phyloP scores from a whole-genome alignment of 2,113 vertebrate species.

The Colius striatus region DNA sequence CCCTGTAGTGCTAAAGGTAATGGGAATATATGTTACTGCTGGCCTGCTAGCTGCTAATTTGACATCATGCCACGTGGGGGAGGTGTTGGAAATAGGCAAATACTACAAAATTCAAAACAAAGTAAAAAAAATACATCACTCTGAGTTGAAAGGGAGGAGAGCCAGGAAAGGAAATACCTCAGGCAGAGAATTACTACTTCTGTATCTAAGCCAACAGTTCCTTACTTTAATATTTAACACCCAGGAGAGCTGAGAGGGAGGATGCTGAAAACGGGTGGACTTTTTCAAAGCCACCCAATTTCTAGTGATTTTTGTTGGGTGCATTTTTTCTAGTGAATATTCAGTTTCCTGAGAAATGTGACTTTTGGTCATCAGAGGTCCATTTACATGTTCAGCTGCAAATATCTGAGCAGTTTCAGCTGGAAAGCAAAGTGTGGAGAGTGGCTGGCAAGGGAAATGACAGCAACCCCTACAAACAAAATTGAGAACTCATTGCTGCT shows the following conservation, averaged over 20 bases:
- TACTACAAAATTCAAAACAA: neutral
- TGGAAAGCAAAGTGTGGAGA: neutral
- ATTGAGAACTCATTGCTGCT: neutral
- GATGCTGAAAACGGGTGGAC: slow-evolving; percentile 15
- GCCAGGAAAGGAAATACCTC: slow-evolving; percentile 62
- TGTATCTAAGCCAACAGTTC: slow-evolving; percentile 43
- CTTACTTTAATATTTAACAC: slow-evolving; percentile 59
- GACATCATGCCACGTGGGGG: slow-evolving; percentile 43
- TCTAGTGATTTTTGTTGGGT: neutral
- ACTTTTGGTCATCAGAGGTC: neutral
- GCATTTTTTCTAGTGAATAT: neutral
- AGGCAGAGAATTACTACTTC: slow-evolving; percentile 59
- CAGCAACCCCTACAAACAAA: neutral
- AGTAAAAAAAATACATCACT: neutral
- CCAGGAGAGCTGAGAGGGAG: slow-evolving; percentile 29
- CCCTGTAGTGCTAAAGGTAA: neutral
- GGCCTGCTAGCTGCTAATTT: slow-evolving; percentile 32
- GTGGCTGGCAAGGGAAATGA: neutral
- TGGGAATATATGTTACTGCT: neutral
- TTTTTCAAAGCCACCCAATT: slow-evolving; percentile 48
- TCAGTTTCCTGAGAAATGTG: neutral
- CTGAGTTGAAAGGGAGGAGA: slow-evolving; percentile 37
- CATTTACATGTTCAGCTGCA: neutral
- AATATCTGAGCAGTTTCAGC: neutral
- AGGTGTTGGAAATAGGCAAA: slow-evolving; percentile 50